Evolutionary conservation across 2,888 invertebrate genomes (phyloP), one percentile per base, ranked within the genome.

Genomic region (Aromia moschata): DNA sequence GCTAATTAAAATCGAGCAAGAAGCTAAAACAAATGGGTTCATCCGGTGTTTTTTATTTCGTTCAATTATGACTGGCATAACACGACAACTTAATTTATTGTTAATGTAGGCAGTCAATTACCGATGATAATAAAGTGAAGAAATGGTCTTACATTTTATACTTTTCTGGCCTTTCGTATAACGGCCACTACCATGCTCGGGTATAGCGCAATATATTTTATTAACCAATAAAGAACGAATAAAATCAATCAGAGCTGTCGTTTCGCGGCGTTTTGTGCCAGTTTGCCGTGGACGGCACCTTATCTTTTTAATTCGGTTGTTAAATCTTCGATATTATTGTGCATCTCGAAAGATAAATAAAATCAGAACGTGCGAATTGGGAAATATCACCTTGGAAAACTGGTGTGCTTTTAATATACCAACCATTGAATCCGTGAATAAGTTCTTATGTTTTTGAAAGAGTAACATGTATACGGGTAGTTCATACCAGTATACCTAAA

Each of bases 261-360:
- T 51, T 52, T 57, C 52, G 52, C 52, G 46, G 45, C 38, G 44
- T 14, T 18, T 16, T 51, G 49, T 49, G 36, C 56, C 45, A 38
- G 45, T 52, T 45, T 18, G 30, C 20, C 45, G 37, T 12, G 38
- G 43, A 52, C 44, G 33, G 40, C 45, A 12, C 14, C 30, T 57
- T 52, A 57, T 57, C 57, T 57, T 57, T n/a, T 57, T 52, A 52
- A 57, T 52, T 57, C 33, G 45, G 44, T 57, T 57, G 52, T 57
- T 57, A 51, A 51, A 51, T 57, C 56, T 57, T 40, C 44, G 41
- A 45, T 57, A 52, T 33, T 52, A 45, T 52, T 37, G 36, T 52
- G 51, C 20, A 44, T 25, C 51, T 43, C 30, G 46, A 41, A 56
- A 51, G 15, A 47, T 40, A 40, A 60, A 49, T 55, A 55, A 25